Percentiles rank a stretch among this genome's conserved stretches.
These are phyloP conservation scores for Labeo catla DNA, from an alignment of 2,113 vertebrate genomes.

Conservation along the genomic window DNA sequence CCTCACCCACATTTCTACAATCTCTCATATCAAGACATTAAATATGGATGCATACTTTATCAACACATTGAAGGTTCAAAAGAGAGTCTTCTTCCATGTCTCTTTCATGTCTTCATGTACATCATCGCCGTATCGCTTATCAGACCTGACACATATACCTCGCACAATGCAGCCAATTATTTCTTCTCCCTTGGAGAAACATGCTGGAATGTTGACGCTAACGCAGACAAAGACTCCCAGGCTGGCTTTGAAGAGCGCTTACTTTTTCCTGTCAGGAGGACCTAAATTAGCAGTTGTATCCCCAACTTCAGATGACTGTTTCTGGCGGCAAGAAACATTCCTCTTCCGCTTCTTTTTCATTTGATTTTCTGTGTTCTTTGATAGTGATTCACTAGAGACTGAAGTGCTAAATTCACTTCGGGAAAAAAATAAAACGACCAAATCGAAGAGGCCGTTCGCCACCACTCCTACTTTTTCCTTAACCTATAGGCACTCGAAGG, in stretches of 20 bases:
- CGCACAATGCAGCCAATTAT: constrained; percentile 73
- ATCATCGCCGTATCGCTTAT: constrained; percentile 57
- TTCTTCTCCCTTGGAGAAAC: constrained; percentile 58
- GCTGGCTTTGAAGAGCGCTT: constrained; percentile 55
- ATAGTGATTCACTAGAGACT: constrained; percentile 24
- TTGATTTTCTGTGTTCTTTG: constrained; percentile 28
- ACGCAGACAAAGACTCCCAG: constrained; percentile 41
- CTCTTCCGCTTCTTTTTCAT: constrained; percentile 39
- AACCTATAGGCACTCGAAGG: neutral
- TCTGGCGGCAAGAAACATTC: constrained; percentile 30
- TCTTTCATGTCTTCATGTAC: constrained; percentile 50
- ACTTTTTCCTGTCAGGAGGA: constrained; percentile 50
- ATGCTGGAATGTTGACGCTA: constrained; percentile 40
- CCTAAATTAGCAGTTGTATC: constrained; percentile 50
- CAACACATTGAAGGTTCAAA: constrained; percentile 48
- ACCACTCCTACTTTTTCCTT: neutral
- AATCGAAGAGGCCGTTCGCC: neutral
- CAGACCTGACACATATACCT: constrained; percentile 66
- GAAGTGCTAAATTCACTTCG: neutral
- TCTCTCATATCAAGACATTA: constrained; percentile 29
- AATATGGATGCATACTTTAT: constrained; percentile 26
- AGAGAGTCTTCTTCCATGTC: constrained; percentile 31
- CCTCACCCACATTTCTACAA: constrained; percentile 27
- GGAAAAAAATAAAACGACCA: neutral
- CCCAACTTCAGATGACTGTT: constrained; percentile 35